Conservation (phyloP, 2,888 invertebrate species). For the Monochamus alternatus region DNA sequence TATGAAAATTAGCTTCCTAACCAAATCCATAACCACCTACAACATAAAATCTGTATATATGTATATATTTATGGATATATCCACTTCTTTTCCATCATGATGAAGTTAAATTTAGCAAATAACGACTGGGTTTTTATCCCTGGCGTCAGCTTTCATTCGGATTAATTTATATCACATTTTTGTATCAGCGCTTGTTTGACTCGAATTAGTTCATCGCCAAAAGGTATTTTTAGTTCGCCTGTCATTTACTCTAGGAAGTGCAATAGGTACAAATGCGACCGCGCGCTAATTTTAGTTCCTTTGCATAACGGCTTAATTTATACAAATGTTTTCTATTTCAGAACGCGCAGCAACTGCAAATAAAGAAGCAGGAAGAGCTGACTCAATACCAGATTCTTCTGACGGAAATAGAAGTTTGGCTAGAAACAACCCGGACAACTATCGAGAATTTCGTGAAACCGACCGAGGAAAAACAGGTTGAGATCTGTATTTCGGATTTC, state of each 20-base stretch:
- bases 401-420: slow-evolving; percentile 74
- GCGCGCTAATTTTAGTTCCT: slow-evolving; percentile 37
- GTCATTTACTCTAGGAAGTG: slow-evolving; percentile 23
- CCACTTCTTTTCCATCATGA: too few relatives aligned
- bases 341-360: slow-evolving; percentile 74
- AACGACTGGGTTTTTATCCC: too few relatives aligned
- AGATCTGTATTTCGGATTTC: slow-evolving; percentile 63
- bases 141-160: too few relatives aligned
- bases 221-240: slow-evolving; percentile 33
- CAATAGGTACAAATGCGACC: slow-evolving; percentile 22
- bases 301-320: slow-evolving; percentile 36
- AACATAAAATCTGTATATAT: too few relatives aligned
- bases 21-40: neutral
- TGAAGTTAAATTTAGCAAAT: too few relatives aligned
- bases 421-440: slow-evolving; percentile 68
- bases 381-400: slow-evolving; percentile 73
- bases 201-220: slow-evolving; percentile 11
- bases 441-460: slow-evolving; percentile 56
- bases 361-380: slow-evolving; percentile 73
- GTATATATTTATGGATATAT: too few relatives aligned
- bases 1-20: too few relatives aligned
- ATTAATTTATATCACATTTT: slow-evolving; percentile 7
- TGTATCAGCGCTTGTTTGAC: slow-evolving; percentile 14
- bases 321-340: slow-evolving; percentile 61
- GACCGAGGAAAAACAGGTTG: slow-evolving; percentile 61